Conservation (phyloP, 2,113 vertebrate genomes). For the Stigmatopora argus region DNA sequence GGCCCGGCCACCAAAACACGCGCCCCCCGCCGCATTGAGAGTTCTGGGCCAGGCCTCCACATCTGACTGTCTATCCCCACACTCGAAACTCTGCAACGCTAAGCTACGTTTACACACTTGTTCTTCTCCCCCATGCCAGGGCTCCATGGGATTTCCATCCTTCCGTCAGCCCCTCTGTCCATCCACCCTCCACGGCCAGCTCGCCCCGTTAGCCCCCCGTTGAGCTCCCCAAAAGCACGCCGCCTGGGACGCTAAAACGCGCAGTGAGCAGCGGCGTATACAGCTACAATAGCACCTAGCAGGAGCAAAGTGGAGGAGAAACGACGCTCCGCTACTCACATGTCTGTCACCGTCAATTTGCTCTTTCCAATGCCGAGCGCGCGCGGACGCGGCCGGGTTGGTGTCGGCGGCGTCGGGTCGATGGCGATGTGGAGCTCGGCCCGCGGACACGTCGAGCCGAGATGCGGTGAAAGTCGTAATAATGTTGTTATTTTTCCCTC, state of each 20-base stretch:
- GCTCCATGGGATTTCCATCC: constrained; percentile 13
- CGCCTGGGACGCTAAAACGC: constrained; percentile 31
- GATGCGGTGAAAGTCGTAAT: constrained; percentile 53
- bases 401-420: constrained; percentile 20
- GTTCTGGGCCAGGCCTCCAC: constrained; percentile 58
- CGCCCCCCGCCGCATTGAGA: constrained; percentile 33
- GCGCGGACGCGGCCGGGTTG: constrained; percentile 50
- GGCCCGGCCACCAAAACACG: constrained; percentile 7
- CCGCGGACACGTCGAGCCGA: constrained; percentile 38
- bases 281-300: constrained; percentile 34
- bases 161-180: neutral
- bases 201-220: constrained; percentile 33
- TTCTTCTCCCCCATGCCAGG: neutral
- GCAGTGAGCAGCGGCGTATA: constrained; percentile 22
- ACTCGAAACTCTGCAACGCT: neutral
- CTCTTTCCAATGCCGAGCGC: constrained; percentile 44
- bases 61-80: constrained; percentile 44
- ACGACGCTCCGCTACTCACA: constrained; percentile 72
- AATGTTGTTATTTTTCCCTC: constrained; percentile 52
- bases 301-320: constrained; percentile 31
- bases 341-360: constrained; percentile 66
- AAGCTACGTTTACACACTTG: constrained; percentile 26
- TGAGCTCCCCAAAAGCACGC: constrained; percentile 30
- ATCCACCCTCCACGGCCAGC: neutral
- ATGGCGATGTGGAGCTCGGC: constrained; percentile 49